Evolutionary conservation across 2,888 invertebrate genomes (phyloP), one percentile per base, ranked within the genome.

Genomic region (Endotricha flammealis): DNA sequence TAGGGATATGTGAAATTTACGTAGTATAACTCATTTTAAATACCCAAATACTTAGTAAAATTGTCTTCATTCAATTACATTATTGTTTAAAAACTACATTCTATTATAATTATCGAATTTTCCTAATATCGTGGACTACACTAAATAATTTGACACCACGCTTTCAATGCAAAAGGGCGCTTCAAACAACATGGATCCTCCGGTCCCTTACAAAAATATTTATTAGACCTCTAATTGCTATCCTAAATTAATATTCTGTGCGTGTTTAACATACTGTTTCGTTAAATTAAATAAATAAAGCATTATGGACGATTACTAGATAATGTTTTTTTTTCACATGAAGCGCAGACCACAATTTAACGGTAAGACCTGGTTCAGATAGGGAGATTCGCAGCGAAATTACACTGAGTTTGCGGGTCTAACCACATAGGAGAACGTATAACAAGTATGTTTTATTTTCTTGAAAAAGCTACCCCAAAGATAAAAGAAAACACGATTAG

Each of bases 191-290:
- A 45, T 46, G 49, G 34, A 38, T 40, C 39, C 31, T 48, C 51
- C 28, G 31, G 41, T 48, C 50, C 46, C 61, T 71, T 70, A 70
- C 66, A 76, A 77, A 77, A 76, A 76, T 77, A 76, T 59, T 57
- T 57, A 27, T 45, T 44, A 38, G 30, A 33, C 17, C 33, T 39
- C 41, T 41, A 39, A 23, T 46, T 33, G 42, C 50, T 58, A 69
- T 55, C 41, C 55, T 65, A 66, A 48, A 46, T 57, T 53, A 53
- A 46, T 52, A 59, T 48, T 57, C 59, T 79, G 78, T 79, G 77
- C 81, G 82, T 80, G 79, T 77, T 80, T 79, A 57, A 55, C 57
- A 61, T 61, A 64, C 58, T 58, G 43, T 57, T 42, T 50, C 42
- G 47, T 55, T 59, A 61, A 65, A 59, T 58, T 50, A 44, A 61